Evolutionary conservation across 1,140 invertebrate genomes (phyloP).

Genomic region (Sinella curviseta): DNA sequence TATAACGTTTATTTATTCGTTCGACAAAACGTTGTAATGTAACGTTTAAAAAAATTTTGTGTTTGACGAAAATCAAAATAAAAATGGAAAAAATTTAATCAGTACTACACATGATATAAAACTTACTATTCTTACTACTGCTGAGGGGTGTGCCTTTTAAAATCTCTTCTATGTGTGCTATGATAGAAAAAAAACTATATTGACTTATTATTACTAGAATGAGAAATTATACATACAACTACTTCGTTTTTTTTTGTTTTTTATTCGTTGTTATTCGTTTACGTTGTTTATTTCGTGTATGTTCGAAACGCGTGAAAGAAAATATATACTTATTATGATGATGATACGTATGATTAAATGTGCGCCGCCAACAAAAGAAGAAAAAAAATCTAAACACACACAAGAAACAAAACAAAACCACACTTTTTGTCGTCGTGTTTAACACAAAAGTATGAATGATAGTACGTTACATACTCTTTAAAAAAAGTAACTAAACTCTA

Average conservation of each 20-base stretch:
- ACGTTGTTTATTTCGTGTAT: not conserved
- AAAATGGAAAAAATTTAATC: not conserved
- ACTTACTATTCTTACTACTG: conserved; percentile 34
- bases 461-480: conserved; percentile 18
- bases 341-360: not conserved
- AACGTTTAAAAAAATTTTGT: not conserved
- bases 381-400: not conserved
- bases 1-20: not conserved
- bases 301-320: not conserved
- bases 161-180: conserved; percentile 38
- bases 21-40: not conserved
- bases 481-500: not conserved
- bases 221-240: not conserved
- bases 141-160: conserved; percentile 44
- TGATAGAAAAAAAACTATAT: not conserved
- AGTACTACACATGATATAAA: not conserved
- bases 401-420: too few relatives aligned
- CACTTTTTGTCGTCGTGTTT: not conserved
- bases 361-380: not conserved
- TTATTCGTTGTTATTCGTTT: not conserved
- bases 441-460: conserved; percentile 3
- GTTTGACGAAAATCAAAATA: conserved; percentile 11
- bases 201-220: not conserved
- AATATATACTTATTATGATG: not conserved
- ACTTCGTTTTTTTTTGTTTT: not conserved